Evolutionary conservation across 1,140 invertebrate species (phyloP), one percentile per base, ranked within the genome.

Genomic region (Drosophila auraria): DNA sequence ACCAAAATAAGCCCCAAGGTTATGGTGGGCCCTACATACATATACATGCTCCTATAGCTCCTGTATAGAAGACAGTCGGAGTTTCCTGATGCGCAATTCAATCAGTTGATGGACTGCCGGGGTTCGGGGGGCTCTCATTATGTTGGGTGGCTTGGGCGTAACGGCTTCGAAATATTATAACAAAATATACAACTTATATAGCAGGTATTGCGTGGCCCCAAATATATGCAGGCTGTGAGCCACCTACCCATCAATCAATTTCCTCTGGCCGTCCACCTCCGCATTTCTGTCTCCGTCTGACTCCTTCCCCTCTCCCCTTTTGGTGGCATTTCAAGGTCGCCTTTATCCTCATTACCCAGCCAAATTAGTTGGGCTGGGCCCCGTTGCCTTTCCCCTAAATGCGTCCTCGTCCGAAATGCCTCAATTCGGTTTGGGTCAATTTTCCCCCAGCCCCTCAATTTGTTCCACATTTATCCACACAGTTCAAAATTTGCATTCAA

Each of bases 1-100:
- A 69, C 65, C 63, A 66, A 87, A 79, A 87, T 87, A 86, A 79
- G 62, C 60, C 62, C 59, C 49, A 87, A 82, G 83, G 83, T 76
- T 82, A 76, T 61, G 40, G 70, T 51, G 47, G 9, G 15, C 3
- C 1, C 3, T 30, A 30, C 15, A 53, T 12, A 53, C 20, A 14
- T 1, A 17, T 3, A 53, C 5, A 36, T 3, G 40, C 40, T n/a
- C 40, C 60, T 66, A 51, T 11, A 36, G 33, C 63, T 66, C 66
- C 50, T 54, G 65, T 59, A 56, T 64, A 54, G 15, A n/a, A 25
- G 25, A 23, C 17, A 36, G 30, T 33, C 12, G 40, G 17, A 58
- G 36, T 33, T 53, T 64, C 44, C 66, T 61, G 60, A 72, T 75
- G 69, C 79, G 82, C 75, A 86, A 86, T 86, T 82, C 70, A 86